A percentile compares a stretch with the other conserved stretches of the same genome.
phyloP scores from a whole-genome alignment of 2,888 invertebrate species.

The Dolomedes plantarius region DNA sequence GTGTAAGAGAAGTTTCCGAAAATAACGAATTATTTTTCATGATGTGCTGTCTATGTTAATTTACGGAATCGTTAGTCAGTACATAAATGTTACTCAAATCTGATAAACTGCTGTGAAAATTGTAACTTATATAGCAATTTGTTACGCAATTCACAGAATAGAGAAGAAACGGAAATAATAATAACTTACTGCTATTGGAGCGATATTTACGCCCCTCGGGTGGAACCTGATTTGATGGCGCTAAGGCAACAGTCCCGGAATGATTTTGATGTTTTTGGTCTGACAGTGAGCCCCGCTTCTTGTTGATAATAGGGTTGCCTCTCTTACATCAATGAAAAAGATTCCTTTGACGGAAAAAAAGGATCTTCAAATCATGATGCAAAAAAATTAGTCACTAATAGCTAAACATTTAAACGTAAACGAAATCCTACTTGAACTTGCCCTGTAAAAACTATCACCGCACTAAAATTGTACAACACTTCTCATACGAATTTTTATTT shows the following conservation, averaged over 20 bases:
- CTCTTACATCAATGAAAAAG: background rate
- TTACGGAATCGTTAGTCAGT: background rate
- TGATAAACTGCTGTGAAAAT: slow-evolving; percentile 2
- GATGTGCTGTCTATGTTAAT: background rate
- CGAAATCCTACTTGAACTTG: no score
- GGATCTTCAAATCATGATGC: no score
- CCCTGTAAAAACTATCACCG: no score
- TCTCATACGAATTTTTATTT: no score
- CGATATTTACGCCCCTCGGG: background rate
- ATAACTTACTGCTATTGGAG: background rate
- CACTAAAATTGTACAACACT: no score
- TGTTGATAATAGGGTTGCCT: background rate
- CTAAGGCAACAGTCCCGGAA: background rate
- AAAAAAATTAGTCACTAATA: background rate
- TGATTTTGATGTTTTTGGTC: background rate
- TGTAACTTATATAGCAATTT: background rate
- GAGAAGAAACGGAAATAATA: background rate
- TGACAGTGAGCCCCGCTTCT: background rate
- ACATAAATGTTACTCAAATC: background rate
- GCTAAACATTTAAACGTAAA: background rate
- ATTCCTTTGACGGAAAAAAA: background rate
- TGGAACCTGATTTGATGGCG: background rate
- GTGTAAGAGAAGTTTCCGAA: no score
- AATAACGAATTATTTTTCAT: background rate
- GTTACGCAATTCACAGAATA: background rate